phyloP scores from a whole-genome alignment of 2,113 vertebrate genomes.

The Megaceryle maxima region DNA sequence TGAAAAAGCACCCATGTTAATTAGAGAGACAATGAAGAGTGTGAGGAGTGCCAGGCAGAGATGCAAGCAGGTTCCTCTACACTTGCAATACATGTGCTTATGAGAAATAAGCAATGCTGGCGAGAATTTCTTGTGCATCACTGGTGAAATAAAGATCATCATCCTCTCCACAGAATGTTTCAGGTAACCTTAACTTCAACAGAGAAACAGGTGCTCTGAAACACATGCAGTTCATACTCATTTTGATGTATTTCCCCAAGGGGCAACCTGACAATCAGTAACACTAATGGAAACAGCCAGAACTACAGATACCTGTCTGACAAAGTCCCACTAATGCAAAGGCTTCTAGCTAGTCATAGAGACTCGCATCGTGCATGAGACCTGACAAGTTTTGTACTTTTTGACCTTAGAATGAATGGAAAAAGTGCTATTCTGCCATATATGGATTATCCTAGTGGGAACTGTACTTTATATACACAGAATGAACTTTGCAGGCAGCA shows the following conservation, averaged over 20 bases:
- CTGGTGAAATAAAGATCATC: background rate
- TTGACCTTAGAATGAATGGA: background rate
- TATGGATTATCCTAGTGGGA: background rate
- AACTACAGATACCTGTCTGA: background rate
- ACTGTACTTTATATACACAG: background rate
- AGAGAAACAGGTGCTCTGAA: background rate
- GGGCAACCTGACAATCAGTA: background rate
- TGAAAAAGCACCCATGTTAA: background rate
- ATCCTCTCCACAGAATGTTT: background rate
- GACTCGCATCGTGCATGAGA: background rate
- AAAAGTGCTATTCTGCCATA: background rate
- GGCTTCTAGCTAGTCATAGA: background rate
- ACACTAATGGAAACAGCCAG: background rate
- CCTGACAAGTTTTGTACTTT: background rate
- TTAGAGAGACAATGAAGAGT: background rate
- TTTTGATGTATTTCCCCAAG: background rate
- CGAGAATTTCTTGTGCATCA: background rate
- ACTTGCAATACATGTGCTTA: background rate
- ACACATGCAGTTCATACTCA: background rate
- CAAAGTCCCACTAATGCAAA: background rate
- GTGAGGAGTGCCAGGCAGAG: background rate
- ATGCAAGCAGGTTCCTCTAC: background rate
- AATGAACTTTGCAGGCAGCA: background rate
- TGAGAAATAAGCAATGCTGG: background rate
- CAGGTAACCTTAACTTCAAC: background rate